Percentiles rank a stretch among this genome's conserved stretches.
phyloP scores from a whole-genome alignment of 2,113 vertebrate genomes.

The Aegithalos caudatus region DNA sequence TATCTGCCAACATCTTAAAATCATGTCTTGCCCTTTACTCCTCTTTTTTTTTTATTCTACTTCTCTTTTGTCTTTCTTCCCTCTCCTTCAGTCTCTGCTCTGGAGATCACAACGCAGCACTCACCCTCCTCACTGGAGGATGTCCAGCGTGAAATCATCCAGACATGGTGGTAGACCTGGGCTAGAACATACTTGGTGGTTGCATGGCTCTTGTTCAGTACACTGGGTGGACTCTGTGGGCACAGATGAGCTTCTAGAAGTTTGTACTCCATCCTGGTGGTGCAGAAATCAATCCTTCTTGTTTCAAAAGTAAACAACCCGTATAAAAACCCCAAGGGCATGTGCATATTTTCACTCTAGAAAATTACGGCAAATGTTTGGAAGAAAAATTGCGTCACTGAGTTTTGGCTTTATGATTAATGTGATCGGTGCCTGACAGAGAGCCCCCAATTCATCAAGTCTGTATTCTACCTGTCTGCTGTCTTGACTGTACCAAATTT shows the following conservation, averaged over 20 bases:
- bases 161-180: not conserved
- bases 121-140: not conserved
- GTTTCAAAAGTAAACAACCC: not conserved
- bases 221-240: not conserved
- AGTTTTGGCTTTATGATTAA: constrained; percentile 79
- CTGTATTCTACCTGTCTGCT: constrained; percentile 70
- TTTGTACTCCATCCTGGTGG: not conserved
- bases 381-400: constrained; percentile 65
- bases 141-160: not conserved
- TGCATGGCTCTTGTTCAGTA: not conserved
- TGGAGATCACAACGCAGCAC: not conserved
- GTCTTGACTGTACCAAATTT: constrained; percentile 69
- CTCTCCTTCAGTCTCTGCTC: not conserved
- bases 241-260: not conserved
- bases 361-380: not conserved
- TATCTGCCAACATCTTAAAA: not conserved
- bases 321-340: not conserved
- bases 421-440: constrained; percentile 75
- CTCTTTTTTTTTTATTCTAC: not conserved
- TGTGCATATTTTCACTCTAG: not conserved
- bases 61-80: not conserved
- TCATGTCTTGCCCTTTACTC: not conserved
- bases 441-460: constrained; percentile 81
- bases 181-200: not conserved
- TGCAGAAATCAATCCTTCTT: not conserved